Base-by-base conservation (phyloP, 2,888 invertebrate genomes). In the Erebia epiphron region DNA sequence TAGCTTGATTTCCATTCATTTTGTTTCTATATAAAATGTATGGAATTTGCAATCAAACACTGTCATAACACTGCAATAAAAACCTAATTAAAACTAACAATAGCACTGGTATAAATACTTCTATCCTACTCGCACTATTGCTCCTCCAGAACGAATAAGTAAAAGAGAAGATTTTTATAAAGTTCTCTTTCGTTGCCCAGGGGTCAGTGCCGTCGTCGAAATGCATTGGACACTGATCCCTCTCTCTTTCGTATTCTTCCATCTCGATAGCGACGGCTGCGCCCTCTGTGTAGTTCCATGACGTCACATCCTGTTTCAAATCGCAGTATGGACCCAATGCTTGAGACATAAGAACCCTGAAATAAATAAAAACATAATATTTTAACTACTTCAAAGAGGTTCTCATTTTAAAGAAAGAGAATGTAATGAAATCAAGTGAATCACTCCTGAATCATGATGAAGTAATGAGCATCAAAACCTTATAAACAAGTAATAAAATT, bases 201-300 rank as follows among this genome's bases (percentile, higher is more conserved):
- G 98, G 98, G 89, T 98, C 95, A 58, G 95, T 93, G 10, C 99
- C 99, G 83, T 99, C 98, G 82, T 99, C 98, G 83, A 99, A 99
- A 85, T 97, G 96, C 98, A 99, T 99, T 0, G 99, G 99, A 86
- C 99, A 99, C 82, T 98, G 97, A 92, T 99, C 99, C 79, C 98
- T 95, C 90, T 98, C 97, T 91, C 98, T 94, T 89, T 98, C 98
- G 81, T 97, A 98, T 89, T 98, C 99, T 76, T 96, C 95, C 95
- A 99, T 97, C 82, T 97, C 97, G 18, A 99, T 90, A 57, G 98
- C 96, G 74, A 99, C 98, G 62, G 98, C 97, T 18, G 99, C 99
- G 67, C 99, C 99, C 85, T 98, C 97, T 0, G 97, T 96, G 80
- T 97, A 96, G 86, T 97, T 97, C 94, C 95, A 97, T 61, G 98